These are phyloP conservation scores for Prosopocoilus inquinatus DNA, from an alignment of 2,888 invertebrate species.

Conservation along the genomic window DNA sequence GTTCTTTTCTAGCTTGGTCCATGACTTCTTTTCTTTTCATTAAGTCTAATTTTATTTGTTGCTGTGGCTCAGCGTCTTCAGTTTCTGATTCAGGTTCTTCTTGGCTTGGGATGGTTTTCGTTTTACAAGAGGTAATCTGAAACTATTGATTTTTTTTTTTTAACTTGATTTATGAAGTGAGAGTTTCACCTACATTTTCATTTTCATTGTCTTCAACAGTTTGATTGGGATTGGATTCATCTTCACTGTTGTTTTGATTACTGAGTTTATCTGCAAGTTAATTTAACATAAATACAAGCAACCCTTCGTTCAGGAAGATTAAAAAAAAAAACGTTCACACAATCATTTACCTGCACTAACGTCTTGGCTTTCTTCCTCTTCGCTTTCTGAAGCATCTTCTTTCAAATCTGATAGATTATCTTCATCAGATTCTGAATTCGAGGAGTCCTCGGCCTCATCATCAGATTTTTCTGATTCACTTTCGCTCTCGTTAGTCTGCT, in stretches of 20 bases:
- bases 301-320: no score
- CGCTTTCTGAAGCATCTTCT: constrained; percentile 21
- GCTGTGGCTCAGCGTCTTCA: constrained; percentile 8
- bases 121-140: no score
- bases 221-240: no score
- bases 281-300: no score
- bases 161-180: no score
- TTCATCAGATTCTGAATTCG: constrained; percentile 33
- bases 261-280: no score
- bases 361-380: constrained; percentile 9
- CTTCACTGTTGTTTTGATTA: no score
- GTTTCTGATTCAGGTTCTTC: constrained; percentile 11
- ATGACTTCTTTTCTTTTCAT: constrained; percentile 51
- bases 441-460: constrained; percentile 19
- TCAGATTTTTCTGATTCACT: constrained; percentile 32
- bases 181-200: constrained; percentile 11
- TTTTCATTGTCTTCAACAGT: constrained; percentile 12
- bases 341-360: no score
- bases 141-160: no score
- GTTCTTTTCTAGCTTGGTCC: constrained; percentile 57
- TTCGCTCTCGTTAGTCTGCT: constrained; percentile 30
- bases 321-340: no score
- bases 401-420: constrained; percentile 30
- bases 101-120: no score
- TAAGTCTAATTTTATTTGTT: constrained; percentile 41